A percentile compares a stretch with the other conserved stretches of the same genome.
Conservation (phyloP, 2,888 invertebrate species). For the Mythimna lalbum region DNA sequence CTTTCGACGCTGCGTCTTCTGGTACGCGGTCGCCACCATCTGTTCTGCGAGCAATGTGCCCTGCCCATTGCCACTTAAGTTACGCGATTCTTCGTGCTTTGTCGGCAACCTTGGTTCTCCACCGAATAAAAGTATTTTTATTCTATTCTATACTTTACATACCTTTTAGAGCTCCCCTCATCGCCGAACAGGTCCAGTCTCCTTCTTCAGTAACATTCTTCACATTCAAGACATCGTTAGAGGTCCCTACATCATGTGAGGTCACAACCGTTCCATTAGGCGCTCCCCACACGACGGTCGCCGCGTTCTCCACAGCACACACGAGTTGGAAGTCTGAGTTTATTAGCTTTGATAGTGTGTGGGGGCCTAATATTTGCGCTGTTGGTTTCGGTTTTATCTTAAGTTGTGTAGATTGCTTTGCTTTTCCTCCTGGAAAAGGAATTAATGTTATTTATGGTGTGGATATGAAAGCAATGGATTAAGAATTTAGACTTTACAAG, state of each 20-base stretch:
- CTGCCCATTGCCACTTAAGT: too few relatives aligned
- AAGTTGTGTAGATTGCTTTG: slow-evolving; percentile 73
- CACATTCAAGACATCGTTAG: slow-evolving; percentile 72
- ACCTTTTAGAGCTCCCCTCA: slow-evolving; percentile 73
- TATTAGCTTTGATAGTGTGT: slow-evolving; percentile 67
- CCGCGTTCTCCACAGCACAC: slow-evolving; percentile 78
- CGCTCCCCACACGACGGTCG: slow-evolving; percentile 72
- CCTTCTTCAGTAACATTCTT: slow-evolving; percentile 75
- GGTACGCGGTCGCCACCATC: too few relatives aligned
- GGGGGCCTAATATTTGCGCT: slow-evolving; percentile 81
- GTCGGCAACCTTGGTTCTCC: too few relatives aligned
- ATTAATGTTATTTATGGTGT: not conserved
- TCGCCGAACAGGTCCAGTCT: slow-evolving; percentile 77
- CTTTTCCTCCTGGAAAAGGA: slow-evolving; percentile 77
- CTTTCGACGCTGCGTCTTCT: too few relatives aligned
- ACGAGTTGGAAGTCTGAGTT: slow-evolving; percentile 72
- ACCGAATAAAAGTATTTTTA: too few relatives aligned
- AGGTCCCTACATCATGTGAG: slow-evolving; percentile 59
- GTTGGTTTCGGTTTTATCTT: slow-evolving; percentile 72
- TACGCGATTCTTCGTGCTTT: too few relatives aligned
- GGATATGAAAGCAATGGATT: not conserved
- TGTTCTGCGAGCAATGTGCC: too few relatives aligned
- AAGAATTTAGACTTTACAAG: not conserved
- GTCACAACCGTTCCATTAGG: slow-evolving; percentile 67
- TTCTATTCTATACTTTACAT: too few relatives aligned